phyloP scores from a whole-genome alignment of 92 coral and sea anemone species.

The Parazoanthus darwini region DNA sequence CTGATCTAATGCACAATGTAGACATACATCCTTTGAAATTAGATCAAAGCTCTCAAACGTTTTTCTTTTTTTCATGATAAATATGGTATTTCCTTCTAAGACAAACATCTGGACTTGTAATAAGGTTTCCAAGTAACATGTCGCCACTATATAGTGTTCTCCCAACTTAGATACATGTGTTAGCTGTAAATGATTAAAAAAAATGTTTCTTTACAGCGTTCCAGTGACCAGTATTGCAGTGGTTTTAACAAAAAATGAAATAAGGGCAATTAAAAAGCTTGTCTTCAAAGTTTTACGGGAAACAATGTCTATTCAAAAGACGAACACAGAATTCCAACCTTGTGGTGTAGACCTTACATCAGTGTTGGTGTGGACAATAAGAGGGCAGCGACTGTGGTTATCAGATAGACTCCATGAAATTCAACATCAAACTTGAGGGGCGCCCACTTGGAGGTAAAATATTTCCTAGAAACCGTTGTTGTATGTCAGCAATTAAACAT shows the following conservation, averaged over 20 bases:
- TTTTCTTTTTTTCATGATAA: too few species aligned
- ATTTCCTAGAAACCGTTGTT: not conserved
- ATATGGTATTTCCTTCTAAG: too few species aligned
- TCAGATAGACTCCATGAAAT: constrained; percentile 19
- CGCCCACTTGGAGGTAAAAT: constrained; percentile 20
- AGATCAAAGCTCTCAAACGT: too few species aligned
- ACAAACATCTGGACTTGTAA: too few species aligned
- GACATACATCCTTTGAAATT: too few species aligned
- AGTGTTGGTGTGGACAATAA: constrained; percentile 23
- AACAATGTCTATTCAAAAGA: constrained; percentile 6
- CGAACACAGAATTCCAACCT: constrained; percentile 24
- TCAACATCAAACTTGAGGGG: constrained; percentile 38
- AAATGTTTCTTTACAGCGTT: not conserved
- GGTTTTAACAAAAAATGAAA: not conserved
- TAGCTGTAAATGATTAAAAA: too few species aligned
- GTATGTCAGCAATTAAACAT: too few species aligned
- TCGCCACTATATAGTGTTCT: too few species aligned
- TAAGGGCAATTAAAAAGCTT: constrained; percentile 1
- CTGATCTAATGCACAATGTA: too few species aligned
- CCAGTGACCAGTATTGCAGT: not conserved
- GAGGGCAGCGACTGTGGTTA: constrained; percentile 23
- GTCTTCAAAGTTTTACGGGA: not conserved
- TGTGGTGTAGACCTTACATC: not conserved
- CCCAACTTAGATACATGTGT: too few species aligned
- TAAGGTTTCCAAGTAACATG: too few species aligned